A percentile compares a stretch with the other conserved stretches of the same genome.
Evolutionary conservation across 30 jellyfish, hydroid and myxozoan genomes (phyloP).

Genomic region (Pelagia noctiluca): DNA sequence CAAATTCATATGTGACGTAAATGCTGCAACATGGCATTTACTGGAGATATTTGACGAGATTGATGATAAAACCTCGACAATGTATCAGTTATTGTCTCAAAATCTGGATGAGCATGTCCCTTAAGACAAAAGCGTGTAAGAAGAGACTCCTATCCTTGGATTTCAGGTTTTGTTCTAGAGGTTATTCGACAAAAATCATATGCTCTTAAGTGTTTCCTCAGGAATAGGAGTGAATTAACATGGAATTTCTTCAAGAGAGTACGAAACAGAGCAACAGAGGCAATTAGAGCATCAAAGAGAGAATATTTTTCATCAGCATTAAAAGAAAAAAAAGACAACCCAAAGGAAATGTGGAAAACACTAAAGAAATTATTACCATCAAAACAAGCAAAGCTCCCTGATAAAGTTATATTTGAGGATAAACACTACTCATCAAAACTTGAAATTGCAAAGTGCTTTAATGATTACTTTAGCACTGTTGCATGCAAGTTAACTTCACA

Average conservation of each 20-base stretch:
- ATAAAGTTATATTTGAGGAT: not conserved
- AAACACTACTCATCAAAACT: slow-evolving; percentile 2
- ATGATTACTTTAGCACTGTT: slow-evolving; percentile 24
- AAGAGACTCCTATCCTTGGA: not conserved
- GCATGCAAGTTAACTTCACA: slow-evolving; percentile 4
- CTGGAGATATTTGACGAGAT: slow-evolving; percentile 22
- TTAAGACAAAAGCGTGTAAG: slow-evolving; percentile 8
- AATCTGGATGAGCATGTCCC: slow-evolving; percentile 17
- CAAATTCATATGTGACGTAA: slow-evolving; percentile 14
- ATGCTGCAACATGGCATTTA: slow-evolving; percentile 29
- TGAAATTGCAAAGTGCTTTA: slow-evolving; percentile 35
- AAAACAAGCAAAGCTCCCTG: slow-evolving; percentile 1
- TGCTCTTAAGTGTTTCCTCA: not conserved
- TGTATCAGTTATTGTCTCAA: slow-evolving; percentile 12
- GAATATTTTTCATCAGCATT: not conserved
- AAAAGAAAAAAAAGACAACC: not conserved
- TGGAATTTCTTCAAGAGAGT: not conserved
- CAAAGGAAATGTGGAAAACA: not conserved
- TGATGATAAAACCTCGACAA: slow-evolving; percentile 4
- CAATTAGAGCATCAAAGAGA: not conserved
- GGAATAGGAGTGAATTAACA: not conserved
- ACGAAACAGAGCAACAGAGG: not conserved
- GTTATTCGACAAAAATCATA: not conserved
- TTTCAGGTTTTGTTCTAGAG: not conserved
- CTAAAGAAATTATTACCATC: slow-evolving; percentile 2